Evolutionary conservation across 2,113 vertebrate species (phyloP).

Genomic region (Apodemus sylvaticus): DNA sequence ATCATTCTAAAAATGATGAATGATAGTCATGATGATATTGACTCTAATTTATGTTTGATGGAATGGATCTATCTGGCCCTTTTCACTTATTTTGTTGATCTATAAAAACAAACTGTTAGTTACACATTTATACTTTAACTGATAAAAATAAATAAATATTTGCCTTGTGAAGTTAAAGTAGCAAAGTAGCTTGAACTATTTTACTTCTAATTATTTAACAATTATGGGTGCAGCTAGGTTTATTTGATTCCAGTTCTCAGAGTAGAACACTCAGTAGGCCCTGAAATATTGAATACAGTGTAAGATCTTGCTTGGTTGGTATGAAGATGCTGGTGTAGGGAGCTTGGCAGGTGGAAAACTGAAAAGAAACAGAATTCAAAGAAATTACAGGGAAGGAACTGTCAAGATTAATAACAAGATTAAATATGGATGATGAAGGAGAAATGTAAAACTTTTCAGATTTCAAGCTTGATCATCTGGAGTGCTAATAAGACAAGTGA

Average conservation of each 20-base stretch:
- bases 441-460: background rate
- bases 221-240: background rate
- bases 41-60: background rate
- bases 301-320: background rate
- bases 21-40: background rate
- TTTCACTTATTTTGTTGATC: conserved; percentile 2
- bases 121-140: background rate
- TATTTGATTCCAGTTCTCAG: background rate
- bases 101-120: conserved; percentile 18
- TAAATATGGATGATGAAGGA: background rate
- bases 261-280: background rate
- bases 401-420: background rate
- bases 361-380: background rate
- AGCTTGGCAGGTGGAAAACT: background rate
- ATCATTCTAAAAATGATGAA: background rate
- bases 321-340: background rate
- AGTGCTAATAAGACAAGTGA: background rate
- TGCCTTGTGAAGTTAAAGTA: background rate
- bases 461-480: background rate
- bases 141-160: background rate
- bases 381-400: background rate
- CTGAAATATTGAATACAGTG: background rate
- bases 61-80: background rate
- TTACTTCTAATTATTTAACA: background rate
- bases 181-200: background rate